These are phyloP conservation scores for Labeo catla DNA, from an alignment of 2,113 vertebrate species.

Conservation along the genomic window DNA sequence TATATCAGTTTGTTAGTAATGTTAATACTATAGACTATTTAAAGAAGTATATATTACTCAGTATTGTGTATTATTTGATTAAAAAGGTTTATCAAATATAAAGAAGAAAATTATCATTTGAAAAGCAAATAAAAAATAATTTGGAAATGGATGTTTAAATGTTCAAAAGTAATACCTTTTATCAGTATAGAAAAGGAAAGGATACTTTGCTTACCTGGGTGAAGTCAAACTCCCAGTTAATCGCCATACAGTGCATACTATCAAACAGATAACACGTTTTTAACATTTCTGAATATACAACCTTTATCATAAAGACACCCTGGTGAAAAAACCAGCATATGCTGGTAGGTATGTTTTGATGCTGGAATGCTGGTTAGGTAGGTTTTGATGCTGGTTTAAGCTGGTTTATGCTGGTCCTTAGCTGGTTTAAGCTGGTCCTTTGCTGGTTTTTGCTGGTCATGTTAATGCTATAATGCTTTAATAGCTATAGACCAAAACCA, in stretches of 20 bases:
- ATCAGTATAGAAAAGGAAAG: not conserved
- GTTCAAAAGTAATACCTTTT: not conserved
- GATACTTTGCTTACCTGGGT: not conserved
- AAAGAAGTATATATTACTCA: not conserved
- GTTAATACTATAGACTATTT: not conserved
- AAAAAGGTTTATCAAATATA: no score
- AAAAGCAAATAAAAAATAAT: not conserved
- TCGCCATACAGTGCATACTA: not conserved
- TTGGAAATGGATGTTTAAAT: not conserved
- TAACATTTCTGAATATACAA: not conserved
- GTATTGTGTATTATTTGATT: no score
- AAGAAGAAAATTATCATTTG: not conserved
- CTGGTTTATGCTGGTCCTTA: no score
- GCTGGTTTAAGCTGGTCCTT: no score
- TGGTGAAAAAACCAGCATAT: no score
- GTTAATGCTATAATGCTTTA: no score
- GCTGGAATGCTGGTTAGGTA: no score
- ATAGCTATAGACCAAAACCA: no score
- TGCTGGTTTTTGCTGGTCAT: no score
- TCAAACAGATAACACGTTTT: not conserved
- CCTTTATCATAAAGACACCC: no score
- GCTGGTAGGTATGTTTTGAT: no score
- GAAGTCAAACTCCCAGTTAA: not conserved
- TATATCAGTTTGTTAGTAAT: not conserved
- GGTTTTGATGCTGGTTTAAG: no score